phyloP scores from a whole-genome alignment of 2,888 invertebrate species.

The Dromius quadrimaculatus region DNA sequence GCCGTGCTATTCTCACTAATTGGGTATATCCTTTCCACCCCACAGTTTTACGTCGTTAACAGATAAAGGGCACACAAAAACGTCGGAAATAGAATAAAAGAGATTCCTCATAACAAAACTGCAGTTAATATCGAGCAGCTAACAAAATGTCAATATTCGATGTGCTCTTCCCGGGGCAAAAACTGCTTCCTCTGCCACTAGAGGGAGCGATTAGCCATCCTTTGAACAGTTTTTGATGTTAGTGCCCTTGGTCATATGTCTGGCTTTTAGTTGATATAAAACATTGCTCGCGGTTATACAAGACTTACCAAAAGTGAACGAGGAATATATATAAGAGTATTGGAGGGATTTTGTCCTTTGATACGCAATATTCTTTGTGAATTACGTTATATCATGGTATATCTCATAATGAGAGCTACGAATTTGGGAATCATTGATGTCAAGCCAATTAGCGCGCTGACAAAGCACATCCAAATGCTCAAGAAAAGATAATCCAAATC shows the following conservation, averaged over 20 bases:
- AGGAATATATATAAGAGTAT: no score
- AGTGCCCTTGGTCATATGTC: neutral
- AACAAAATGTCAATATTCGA: constrained; percentile 28
- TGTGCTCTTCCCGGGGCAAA: neutral
- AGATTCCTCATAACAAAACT: constrained; percentile 1
- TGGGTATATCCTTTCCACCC: neutral
- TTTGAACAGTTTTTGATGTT: constrained; percentile 14
- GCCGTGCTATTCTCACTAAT: constrained; percentile 1
- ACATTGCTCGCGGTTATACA: neutral
- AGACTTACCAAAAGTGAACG: neutral
- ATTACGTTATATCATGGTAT: no score
- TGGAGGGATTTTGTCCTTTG: no score
- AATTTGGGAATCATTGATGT: no score
- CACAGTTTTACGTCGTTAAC: constrained; percentile 2
- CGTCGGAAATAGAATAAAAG: neutral
- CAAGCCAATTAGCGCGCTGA: no score
- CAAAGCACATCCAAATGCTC: no score
- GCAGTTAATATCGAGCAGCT: constrained; percentile 5
- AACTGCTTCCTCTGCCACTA: neutral
- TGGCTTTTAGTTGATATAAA: neutral
- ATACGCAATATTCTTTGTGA: no score
- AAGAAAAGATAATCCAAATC: no score
- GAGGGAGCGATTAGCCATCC: neutral
- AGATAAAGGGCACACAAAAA: neutral
- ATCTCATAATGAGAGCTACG: no score